Percentiles rank a stretch among this genome's conserved stretches.
phyloP scores from a whole-genome alignment of 1,140 invertebrate species.

The Caenorhabditis inopinata region DNA sequence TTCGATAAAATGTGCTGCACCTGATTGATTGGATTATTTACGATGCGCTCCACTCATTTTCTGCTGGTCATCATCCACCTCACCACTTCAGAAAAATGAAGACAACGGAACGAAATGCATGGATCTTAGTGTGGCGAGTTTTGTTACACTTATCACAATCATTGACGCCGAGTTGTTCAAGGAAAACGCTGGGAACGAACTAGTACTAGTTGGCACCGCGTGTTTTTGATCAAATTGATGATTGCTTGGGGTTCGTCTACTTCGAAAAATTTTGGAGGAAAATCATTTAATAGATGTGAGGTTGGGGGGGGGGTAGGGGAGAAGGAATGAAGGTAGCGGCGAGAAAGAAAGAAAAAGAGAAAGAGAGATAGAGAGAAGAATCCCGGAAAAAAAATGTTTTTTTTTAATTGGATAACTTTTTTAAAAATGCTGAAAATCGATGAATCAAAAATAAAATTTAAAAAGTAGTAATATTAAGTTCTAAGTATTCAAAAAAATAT shows the following conservation, averaged over 20 bases:
- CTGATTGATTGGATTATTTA: slow-evolving; percentile 30
- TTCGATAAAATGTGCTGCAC: neutral
- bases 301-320: neutral
- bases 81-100: neutral
- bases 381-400: too few species aligned
- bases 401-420: too few species aligned
- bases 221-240: slow-evolving; percentile 15
- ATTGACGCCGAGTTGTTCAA: too few species aligned
- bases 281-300: neutral
- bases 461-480: too few species aligned
- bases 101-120: slow-evolving; percentile 15
- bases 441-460: too few species aligned
- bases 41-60: too few species aligned
- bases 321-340: neutral
- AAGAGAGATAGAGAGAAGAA: too few species aligned
- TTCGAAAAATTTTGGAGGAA: too few species aligned
- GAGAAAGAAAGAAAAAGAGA: too few species aligned
- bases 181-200: neutral
- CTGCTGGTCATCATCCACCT: neutral
- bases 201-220: slow-evolving; percentile 27
- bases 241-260: neutral
- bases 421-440: too few species aligned
- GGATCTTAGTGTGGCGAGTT: neutral
- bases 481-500: too few species aligned
- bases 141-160: too few species aligned